Evolutionary conservation across 2,888 invertebrate genomes (phyloP).

Genomic region (Uloborus plumipes): DNA sequence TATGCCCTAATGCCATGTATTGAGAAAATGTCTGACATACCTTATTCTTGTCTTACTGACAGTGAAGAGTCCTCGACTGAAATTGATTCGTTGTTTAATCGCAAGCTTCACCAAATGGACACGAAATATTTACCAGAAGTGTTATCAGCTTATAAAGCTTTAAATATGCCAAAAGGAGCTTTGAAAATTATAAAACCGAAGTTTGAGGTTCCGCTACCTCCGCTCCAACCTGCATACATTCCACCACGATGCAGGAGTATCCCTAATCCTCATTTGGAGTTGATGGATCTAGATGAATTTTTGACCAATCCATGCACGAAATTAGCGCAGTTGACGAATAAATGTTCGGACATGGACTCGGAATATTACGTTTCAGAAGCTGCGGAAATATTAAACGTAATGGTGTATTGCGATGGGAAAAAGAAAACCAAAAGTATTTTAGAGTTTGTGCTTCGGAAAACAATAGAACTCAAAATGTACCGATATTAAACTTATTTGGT

Average conservation of each 20-base stretch:
- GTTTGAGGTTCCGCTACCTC: slow-evolving; percentile 96
- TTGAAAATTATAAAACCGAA: slow-evolving; percentile 93
- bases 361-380: slow-evolving; percentile 37
- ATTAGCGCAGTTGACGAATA: slow-evolving; percentile 86
- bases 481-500: too few species aligned
- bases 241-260: slow-evolving; percentile 95
- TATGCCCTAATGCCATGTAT: slow-evolving; percentile 92
- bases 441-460: neutral
- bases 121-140: slow-evolving; percentile 69
- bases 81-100: slow-evolving; percentile 79
- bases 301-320: slow-evolving; percentile 93
- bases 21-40: slow-evolving; percentile 81
- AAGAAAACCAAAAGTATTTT: neutral
- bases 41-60: slow-evolving; percentile 83
- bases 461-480: too few species aligned
- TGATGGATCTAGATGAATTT: slow-evolving; percentile 98
- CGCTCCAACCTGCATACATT: slow-evolving; percentile 78
- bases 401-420: neutral
- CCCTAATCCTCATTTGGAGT: slow-evolving; percentile 89
- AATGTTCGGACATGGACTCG: slow-evolving; percentile 80
- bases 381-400: neutral
- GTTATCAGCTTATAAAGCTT: slow-evolving; percentile 77
- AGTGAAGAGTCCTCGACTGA: slow-evolving; percentile 81
- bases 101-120: slow-evolving; percentile 73
- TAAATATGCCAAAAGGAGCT: slow-evolving; percentile 91